Base-by-base conservation (phyloP, 2,797 vertebrate species). In the Acipenser ruthenus region DNA sequence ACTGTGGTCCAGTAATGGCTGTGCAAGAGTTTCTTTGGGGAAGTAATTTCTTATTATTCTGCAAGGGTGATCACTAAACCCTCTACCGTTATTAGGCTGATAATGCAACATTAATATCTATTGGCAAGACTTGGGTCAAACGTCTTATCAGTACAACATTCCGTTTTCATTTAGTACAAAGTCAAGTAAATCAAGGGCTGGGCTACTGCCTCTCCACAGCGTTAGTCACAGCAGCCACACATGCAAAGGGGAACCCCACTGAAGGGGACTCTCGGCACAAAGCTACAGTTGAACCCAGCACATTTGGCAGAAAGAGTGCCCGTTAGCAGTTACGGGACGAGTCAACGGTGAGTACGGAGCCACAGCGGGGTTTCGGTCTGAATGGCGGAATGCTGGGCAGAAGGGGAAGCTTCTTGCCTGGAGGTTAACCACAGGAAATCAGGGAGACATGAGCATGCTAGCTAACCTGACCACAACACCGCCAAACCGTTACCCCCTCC, bases 401-500 rank as follows among this genome's bases (percentile, higher is more conserved):
- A 37, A 37, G 52, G 52, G 52, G 52, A 55, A 55, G 12, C 9
- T 55, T 9, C 52, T 6, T 9, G 52, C 52, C 52, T 5, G 52
- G 52, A n/a, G 52, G 52, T 53, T 49, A 49, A 66, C 65, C 48
- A 53, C 56, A 66, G 65, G 65, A 66, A 66, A 55, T 60, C 65
- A 59, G 65, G 56, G 58, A 60, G 58, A 66, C 49, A 18, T 56
- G 48, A 59, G 55, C 53, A n/a, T 49, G 56, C 52, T 9, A n/a
- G 52, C 8, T n/a, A 9, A 9, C 12, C 9, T 55, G 12, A 55
- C 52, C 52, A 55, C 52, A 55, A n/a, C 15, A 60, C 64, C 23
- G 55, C 63, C 53, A 23, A 56, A 65, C 64, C 11, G 52, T 56
- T 48, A 65, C 48, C 23, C 52, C 65, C 58, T 53, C 52, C 37